These are phyloP conservation scores for Aphis gossypii DNA, from an alignment of 1,140 invertebrate species.

Conservation along the genomic window DNA sequence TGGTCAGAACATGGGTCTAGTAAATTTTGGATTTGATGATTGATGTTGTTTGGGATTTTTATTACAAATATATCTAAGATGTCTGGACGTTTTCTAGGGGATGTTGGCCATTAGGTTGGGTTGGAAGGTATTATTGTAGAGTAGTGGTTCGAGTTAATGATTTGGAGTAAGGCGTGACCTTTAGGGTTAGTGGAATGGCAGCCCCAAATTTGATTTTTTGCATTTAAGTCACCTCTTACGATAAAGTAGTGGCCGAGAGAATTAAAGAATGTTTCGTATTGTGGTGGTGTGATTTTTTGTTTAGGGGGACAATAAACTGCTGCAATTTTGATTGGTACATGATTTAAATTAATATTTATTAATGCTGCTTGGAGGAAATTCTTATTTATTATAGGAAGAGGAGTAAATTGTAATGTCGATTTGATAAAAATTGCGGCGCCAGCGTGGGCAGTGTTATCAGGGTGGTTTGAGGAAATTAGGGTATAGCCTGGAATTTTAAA, in stretches of 20 bases:
- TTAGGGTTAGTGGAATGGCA: not conserved
- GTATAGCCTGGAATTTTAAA: slow-evolving; percentile 52
- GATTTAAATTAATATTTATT: not conserved
- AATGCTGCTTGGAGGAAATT: slow-evolving; percentile 43
- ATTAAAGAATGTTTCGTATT: not conserved
- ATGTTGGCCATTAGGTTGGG: slow-evolving; percentile 51
- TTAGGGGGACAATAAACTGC: slow-evolving; percentile 55
- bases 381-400: not conserved
- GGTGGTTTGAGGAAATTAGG: slow-evolving; percentile 34
- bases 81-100: slow-evolving; percentile 27
- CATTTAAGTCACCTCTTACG: not conserved
- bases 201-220: slow-evolving; percentile 23
- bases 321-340: slow-evolving; percentile 6
- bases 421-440: slow-evolving; percentile 32
- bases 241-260: not conserved
- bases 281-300: not conserved
- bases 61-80: slow-evolving; percentile 44
- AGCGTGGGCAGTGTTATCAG: slow-evolving; percentile 5
- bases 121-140: not conserved
- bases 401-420: not conserved
- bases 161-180: not conserved
- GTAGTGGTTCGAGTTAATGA: not conserved
- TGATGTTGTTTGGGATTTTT: not conserved
- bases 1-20: not conserved
- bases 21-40: not conserved